Evolutionary conservation across 2,888 invertebrate genomes (phyloP).

Genomic region (Hirtodrosophila confusa): DNA sequence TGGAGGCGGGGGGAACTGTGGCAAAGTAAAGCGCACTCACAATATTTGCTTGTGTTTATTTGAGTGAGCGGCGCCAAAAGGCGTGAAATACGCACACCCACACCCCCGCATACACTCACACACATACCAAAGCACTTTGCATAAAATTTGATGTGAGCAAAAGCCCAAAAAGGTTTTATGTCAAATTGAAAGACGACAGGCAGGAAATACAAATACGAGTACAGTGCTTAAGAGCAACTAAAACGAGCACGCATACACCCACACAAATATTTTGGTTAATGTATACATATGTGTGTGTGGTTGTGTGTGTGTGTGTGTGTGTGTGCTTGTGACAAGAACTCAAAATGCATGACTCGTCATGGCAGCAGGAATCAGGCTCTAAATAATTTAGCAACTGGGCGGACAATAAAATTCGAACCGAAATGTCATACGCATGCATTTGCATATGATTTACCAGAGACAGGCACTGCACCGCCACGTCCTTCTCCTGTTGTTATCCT

Average conservation of each 20-base stretch:
- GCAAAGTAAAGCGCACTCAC: constrained; percentile 20
- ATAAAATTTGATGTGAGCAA: constrained; percentile 58
- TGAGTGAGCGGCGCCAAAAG: constrained; percentile 68
- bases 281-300: constrained; percentile 10
- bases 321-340: constrained; percentile 30
- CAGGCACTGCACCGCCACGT: constrained; percentile 43
- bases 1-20: not conserved
- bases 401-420: constrained; percentile 75
- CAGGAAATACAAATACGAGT: constrained; percentile 30
- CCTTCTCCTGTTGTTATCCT: constrained; percentile 8
- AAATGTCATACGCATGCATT: constrained; percentile 78
- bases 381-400: constrained; percentile 76
- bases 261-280: constrained; percentile 13
- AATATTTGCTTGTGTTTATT: constrained; percentile 54
- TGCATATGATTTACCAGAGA: constrained; percentile 68
- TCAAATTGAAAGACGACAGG: constrained; percentile 71
- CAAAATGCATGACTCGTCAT: constrained; percentile 74
- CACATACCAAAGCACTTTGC: constrained; percentile 51
- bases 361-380: constrained; percentile 77
- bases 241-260: constrained; percentile 36
- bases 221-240: constrained; percentile 67
- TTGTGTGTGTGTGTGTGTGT: constrained; percentile 10
- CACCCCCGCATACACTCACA: constrained; percentile 6
- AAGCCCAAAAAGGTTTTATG: constrained; percentile 72
- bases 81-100: constrained; percentile 60